A percentile compares a stretch with the other conserved stretches of the same genome.
Conservation (phyloP, 2,888 invertebrate species). For the Cephus pygmeus region DNA sequence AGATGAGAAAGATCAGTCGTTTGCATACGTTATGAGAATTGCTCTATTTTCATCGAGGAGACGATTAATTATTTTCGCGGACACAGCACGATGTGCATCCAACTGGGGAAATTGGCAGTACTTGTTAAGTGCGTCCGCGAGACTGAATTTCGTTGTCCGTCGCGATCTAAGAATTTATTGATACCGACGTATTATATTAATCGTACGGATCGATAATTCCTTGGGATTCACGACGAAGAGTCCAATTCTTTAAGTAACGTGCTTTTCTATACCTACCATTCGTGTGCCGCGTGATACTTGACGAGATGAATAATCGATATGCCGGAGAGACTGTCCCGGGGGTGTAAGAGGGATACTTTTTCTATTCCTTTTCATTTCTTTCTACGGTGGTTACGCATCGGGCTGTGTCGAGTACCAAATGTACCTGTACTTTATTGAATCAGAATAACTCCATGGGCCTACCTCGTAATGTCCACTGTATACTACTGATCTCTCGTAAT, state of each 20-base stretch:
- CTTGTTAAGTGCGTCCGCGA: background rate
- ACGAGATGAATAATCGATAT: background rate
- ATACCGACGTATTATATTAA: background rate
- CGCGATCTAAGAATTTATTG: background rate
- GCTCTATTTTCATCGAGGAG: background rate
- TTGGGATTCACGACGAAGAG: background rate
- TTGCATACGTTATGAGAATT: background rate
- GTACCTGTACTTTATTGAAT: conserved; percentile 47
- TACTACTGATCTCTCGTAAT: conserved; percentile 46
- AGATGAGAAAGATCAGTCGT: background rate
- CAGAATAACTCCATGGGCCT: conserved; percentile 31
- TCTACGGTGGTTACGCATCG: background rate
- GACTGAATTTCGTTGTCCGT: background rate
- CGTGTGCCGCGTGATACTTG: background rate
- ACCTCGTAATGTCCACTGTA: conserved; percentile 37
- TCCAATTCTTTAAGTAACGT: background rate
- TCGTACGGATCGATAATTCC: background rate
- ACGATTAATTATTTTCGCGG: background rate
- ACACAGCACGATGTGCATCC: background rate
- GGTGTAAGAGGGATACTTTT: background rate
- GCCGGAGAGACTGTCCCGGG: background rate
- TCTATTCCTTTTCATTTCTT: background rate
- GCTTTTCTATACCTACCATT: background rate
- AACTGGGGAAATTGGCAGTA: background rate
- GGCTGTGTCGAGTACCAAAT: conserved; percentile 32